Conservation (phyloP, 2,113 vertebrate species). For the Chamaetylas fuelleborni region DNA sequence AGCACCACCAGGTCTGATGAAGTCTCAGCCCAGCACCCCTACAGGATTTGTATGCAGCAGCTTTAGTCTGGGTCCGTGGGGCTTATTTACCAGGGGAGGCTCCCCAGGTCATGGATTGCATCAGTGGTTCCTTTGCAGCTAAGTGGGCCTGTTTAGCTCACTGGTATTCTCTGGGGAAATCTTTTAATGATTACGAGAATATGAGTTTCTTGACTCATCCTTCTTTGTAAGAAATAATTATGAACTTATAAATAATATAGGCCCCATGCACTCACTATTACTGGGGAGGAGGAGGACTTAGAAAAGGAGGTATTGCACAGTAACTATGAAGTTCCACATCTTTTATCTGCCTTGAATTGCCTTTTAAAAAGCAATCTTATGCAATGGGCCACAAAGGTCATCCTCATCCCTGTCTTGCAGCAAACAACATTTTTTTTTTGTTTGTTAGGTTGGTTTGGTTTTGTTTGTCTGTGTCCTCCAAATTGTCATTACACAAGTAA, state of each 20-base stretch:
- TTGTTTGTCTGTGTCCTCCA: not conserved
- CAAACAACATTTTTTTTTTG: not conserved
- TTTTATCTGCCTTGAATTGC: not conserved
- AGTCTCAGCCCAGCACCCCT: not conserved
- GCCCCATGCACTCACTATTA: not conserved
- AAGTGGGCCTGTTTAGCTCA: not conserved
- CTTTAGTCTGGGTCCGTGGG: fast-evolving
- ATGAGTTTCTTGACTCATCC: not conserved
- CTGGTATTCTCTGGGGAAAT: not conserved
- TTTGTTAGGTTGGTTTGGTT: not conserved
- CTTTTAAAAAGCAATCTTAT: not conserved
- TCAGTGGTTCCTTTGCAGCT: not conserved
- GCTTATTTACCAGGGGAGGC: not conserved
- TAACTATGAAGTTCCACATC: fast-evolving
- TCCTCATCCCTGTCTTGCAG: not conserved
- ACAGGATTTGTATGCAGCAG: not conserved
- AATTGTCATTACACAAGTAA: not conserved
- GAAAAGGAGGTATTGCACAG: not conserved
- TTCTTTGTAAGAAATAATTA: not conserved
- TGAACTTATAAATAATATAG: not conserved
- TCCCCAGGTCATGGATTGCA: not conserved
- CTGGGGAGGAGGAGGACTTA: not conserved
- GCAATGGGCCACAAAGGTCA: not conserved
- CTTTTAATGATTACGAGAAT: not conserved
- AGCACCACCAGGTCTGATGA: not conserved